Evolutionary conservation across 2,113 vertebrate genomes (phyloP).

Genomic region (Eptesicus fuscus): DNA sequence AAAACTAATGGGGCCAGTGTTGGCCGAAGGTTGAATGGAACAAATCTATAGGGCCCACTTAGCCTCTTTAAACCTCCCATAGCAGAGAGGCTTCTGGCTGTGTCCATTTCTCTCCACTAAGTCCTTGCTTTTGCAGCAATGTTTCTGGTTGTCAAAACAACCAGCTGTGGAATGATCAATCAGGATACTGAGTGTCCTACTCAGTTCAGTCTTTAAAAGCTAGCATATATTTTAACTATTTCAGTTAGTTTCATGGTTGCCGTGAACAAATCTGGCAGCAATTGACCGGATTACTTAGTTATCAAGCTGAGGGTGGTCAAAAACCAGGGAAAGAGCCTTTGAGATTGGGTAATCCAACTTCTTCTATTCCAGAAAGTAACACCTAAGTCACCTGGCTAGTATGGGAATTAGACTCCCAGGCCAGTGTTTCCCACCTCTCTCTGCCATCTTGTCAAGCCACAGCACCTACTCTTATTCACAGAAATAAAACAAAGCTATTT

Average conservation of each 20-base stretch:
- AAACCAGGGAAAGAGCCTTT: background rate
- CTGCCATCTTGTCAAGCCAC: constrained; percentile 2
- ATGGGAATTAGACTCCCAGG: background rate
- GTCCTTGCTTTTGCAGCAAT: constrained; percentile 29
- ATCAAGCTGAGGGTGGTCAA: background rate
- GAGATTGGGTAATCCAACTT: background rate
- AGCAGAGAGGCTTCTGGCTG: background rate
- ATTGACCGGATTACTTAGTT: constrained; percentile 6
- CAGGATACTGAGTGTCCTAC: background rate
- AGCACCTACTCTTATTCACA: constrained; percentile 3
- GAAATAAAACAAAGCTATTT: constrained; percentile 39
- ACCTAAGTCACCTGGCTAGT: background rate
- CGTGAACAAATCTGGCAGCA: background rate
- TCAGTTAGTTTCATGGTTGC: background rate
- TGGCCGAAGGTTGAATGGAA: constrained; percentile 9
- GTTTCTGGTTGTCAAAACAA: constrained; percentile 54
- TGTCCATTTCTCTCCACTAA: constrained; percentile 25
- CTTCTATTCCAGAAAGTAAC: background rate
- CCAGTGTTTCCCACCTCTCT: background rate
- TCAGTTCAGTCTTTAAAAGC: constrained; percentile 36
- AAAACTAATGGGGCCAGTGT: constrained; percentile 36
- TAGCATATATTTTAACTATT: constrained; percentile 36
- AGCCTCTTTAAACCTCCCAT: constrained; percentile 21
- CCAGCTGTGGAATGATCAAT: constrained; percentile 16
- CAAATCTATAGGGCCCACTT: constrained; percentile 8